phyloP scores from a whole-genome alignment of 2,888 invertebrate genomes.

The Drosophila monieri region DNA sequence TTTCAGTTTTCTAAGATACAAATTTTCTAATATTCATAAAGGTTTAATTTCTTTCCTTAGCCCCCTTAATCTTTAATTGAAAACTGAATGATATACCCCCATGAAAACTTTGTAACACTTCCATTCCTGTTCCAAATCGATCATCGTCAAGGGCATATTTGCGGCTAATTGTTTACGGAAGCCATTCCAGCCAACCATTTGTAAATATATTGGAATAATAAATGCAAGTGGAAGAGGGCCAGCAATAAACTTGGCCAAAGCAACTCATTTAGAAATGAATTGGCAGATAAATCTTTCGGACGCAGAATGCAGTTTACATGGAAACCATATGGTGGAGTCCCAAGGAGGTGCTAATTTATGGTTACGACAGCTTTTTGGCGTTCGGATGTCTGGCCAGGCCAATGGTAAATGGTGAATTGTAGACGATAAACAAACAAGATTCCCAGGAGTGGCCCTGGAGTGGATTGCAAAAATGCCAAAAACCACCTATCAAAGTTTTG shows the following conservation, averaged over 20 bases:
- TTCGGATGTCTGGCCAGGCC: slow-evolving; percentile 46
- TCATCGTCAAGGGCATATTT: slow-evolving; percentile 52
- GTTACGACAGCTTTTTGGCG: slow-evolving; percentile 66
- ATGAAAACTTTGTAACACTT: background rate
- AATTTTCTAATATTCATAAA: too few relatives aligned
- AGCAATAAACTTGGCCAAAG: slow-evolving; percentile 52
- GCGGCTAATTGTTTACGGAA: slow-evolving; percentile 63
- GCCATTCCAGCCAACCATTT: slow-evolving; percentile 5
- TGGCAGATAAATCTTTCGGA: slow-evolving; percentile 65
- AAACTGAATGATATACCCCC: too few relatives aligned
- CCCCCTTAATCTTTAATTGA: too few relatives aligned
- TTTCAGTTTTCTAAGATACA: too few relatives aligned
- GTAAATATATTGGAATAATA: slow-evolving; percentile 13
- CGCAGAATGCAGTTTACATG: slow-evolving; percentile 60
- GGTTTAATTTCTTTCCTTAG: too few relatives aligned
- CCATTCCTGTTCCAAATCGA: background rate
- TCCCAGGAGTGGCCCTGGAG: background rate
- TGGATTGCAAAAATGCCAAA: slow-evolving; percentile 36
- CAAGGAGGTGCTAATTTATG: slow-evolving; percentile 70
- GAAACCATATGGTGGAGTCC: slow-evolving; percentile 66
- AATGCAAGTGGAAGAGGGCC: slow-evolving; percentile 24
- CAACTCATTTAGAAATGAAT: slow-evolving; percentile 65
- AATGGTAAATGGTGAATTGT: slow-evolving; percentile 4
- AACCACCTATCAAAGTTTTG: slow-evolving; percentile 43
- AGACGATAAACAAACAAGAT: slow-evolving; percentile 21